Evolutionary conservation across 2,797 vertebrate species (phyloP).

Genomic region (Myoxocephalus aenaeus): DNA sequence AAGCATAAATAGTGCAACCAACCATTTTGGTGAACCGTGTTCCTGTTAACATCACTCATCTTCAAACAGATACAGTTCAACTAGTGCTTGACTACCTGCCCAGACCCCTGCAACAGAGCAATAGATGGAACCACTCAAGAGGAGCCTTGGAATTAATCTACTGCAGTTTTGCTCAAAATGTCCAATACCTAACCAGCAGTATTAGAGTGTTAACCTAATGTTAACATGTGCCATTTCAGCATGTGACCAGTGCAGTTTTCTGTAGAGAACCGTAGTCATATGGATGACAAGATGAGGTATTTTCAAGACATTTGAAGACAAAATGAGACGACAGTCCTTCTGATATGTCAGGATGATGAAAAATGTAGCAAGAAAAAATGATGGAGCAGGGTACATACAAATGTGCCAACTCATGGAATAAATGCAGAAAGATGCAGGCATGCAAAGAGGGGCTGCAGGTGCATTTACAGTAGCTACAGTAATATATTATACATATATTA

Average conservation of each 20-base stretch:
- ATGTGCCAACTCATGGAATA: slow-evolving; percentile 1
- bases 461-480: neutral
- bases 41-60: slow-evolving; percentile 51
- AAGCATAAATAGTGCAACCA: slow-evolving; percentile 49
- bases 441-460: neutral
- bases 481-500: neutral
- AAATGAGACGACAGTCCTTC: neutral
- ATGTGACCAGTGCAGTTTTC: neutral
- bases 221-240: neutral
- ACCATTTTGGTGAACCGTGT: slow-evolving; percentile 48
- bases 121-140: neutral
- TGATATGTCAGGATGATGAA: slow-evolving; percentile 6
- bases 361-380: neutral
- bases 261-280: neutral
- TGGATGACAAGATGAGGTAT: neutral
- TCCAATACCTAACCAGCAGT: neutral
- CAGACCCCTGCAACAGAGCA: neutral
- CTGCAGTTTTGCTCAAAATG: neutral
- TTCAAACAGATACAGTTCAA: slow-evolving; percentile 44
- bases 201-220: neutral
- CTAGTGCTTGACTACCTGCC: slow-evolving; percentile 19
- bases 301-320: slow-evolving; percentile 5
- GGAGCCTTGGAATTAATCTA: neutral
- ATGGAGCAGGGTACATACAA: neutral
- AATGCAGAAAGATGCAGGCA: neutral